Evolutionary conservation across 2,113 vertebrate genomes (phyloP), one percentile per base, ranked within the genome.

Genomic region (Phalacrocorax pelagicus): DNA sequence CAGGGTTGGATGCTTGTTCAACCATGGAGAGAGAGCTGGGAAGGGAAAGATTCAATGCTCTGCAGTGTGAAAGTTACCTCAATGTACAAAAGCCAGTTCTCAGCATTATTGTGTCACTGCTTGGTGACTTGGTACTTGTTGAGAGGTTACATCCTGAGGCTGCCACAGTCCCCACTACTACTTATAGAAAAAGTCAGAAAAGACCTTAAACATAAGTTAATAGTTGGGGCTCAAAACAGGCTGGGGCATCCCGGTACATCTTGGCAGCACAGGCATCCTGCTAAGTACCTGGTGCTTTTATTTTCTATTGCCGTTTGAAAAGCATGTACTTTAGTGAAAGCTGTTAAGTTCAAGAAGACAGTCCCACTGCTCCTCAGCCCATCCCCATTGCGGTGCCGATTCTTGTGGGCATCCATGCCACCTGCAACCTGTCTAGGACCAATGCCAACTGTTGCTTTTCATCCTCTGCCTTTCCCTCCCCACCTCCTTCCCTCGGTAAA

Each of bases 321-420:
- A 82, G 42, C 40, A 54, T 21, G 40, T 30, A 32, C 55, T 69
- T 66, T 9, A 30, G 21, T 12, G 40, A 27, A 29, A 71, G 42
- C 6, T 30, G 12, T 8, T 32, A n/a, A 6, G 9, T 65, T 70
- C 40, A 20, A 38, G 40, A 40, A 23, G 19, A 46, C 2, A 5
- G 9, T 27, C 26, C 15, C 15, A 38, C 55, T 71, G 20, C 26
- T 58, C 30, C 47, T 67, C 38, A 40, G 63, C 36, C 51, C n/a
- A 51, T 52, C 54, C 42, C 40, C 15, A 1, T 0, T 21, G 40
- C 3, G 1, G 10, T 19, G 47, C 69, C 63, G 4, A 15, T 36
- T 61, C 58, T 65, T 9, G 1, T 7, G 47, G 42, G n/a, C 40
- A 67, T 3, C 12, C 44, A 24, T 10, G 4, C 11, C 5, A 4